phyloP scores from a whole-genome alignment of 2,888 invertebrate genomes.

The Slavum lentiscoides region DNA sequence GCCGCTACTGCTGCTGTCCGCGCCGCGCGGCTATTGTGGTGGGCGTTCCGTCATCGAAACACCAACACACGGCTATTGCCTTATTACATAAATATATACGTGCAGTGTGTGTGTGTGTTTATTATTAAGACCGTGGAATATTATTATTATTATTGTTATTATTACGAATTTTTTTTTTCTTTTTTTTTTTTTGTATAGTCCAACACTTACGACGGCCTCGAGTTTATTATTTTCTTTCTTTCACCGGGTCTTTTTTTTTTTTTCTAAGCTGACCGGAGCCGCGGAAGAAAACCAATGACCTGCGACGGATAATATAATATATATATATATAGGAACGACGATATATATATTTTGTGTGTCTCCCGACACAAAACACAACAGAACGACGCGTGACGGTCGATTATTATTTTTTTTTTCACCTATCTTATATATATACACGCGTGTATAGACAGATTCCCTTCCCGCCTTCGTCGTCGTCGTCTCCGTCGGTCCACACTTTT shows the following conservation, averaged over 20 bases:
- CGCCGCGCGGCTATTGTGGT: slow-evolving; percentile 21
- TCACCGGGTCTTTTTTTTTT: slow-evolving; percentile 4
- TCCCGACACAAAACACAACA: slow-evolving; percentile 21
- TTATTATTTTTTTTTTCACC: slow-evolving; percentile 33
- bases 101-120: neutral
- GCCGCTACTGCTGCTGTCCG: neutral
- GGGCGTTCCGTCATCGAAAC: slow-evolving; percentile 38
- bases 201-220: slow-evolving; percentile 48
- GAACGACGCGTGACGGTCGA: slow-evolving; percentile 36
- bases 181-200: slow-evolving; percentile 5
- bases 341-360: slow-evolving; percentile 12
- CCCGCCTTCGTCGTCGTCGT: neutral
- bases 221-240: slow-evolving; percentile 42
- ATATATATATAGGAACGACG: no score
- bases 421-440: neutral
- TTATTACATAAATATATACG: neutral
- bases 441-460: neutral
- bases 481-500: slow-evolving; percentile 17
- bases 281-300: slow-evolving; percentile 53
- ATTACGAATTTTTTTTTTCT: slow-evolving; percentile 27
- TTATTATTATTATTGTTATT: slow-evolving; percentile 43
- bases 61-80: no score
- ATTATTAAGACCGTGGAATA: slow-evolving; percentile 50
- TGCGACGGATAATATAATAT: slow-evolving; percentile 46
- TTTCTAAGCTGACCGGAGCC: neutral